A percentile compares a stretch with the other conserved stretches of the same genome.
Evolutionary conservation across 2,888 invertebrate genomes (phyloP).

Genomic region (Antheraea assamensis): DNA sequence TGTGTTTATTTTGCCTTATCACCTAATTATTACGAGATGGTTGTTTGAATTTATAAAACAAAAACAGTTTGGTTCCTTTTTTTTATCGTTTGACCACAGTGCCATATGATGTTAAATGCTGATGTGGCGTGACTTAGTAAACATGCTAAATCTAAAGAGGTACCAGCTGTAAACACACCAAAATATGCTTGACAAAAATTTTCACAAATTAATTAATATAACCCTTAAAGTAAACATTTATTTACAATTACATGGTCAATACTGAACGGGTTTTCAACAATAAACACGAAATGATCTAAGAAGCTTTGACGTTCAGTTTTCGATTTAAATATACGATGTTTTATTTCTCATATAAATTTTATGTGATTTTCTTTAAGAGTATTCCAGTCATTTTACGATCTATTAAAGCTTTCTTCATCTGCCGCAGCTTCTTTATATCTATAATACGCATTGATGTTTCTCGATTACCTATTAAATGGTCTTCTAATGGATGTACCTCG

Average conservation of each 20-base stretch:
- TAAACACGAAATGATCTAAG: not conserved
- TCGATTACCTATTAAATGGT: not conserved
- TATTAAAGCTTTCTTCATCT: slow-evolving; percentile 8
- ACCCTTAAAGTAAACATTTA: not conserved
- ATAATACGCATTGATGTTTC: not conserved
- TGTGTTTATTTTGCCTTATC: no score
- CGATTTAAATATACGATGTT: slow-evolving; percentile 8
- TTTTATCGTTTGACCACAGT: no score
- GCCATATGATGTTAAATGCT: no score
- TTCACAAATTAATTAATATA: no score
- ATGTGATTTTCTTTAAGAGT: slow-evolving; percentile 1
- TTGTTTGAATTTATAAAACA: no score
- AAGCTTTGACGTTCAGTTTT: not conserved
- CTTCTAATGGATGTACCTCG: not conserved
- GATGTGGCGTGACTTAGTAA: no score
- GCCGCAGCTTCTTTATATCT: not conserved
- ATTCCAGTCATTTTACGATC: not conserved
- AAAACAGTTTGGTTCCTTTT: no score
- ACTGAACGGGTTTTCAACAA: not conserved
- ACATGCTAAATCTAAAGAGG: no score
- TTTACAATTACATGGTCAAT: not conserved
- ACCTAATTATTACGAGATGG: no score
- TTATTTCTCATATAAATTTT: not conserved
- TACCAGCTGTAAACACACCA: no score
- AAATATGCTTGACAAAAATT: no score